phyloP scores from a whole-genome alignment of 2,888 invertebrate species.

The Netelia inedita region DNA sequence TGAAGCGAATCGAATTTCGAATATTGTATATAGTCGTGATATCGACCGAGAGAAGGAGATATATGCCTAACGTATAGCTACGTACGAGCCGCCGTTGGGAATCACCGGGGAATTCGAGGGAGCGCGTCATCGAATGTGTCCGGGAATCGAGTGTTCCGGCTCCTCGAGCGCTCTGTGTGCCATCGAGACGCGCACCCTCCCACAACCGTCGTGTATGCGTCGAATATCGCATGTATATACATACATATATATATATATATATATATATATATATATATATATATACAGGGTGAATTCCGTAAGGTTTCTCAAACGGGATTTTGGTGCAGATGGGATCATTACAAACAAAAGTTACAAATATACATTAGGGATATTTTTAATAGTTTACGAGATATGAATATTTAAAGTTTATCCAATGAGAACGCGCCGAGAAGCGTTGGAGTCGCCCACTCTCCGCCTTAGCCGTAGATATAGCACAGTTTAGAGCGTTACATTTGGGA shows the following conservation, averaged over 20 bases:
- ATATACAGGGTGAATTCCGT: too few relatives aligned
- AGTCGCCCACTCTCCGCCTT: too few relatives aligned
- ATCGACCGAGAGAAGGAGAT: background rate
- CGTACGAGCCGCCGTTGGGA: background rate
- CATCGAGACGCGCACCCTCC: background rate
- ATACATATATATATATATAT: background rate
- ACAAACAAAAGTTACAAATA: too few relatives aligned
- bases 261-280: too few relatives aligned
- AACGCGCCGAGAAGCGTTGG: too few relatives aligned
- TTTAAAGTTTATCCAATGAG: too few relatives aligned
- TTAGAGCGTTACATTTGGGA: too few relatives aligned
- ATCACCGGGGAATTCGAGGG: slow-evolving; percentile 39
- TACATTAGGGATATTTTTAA: too few relatives aligned
- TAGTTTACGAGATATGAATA: too few relatives aligned
- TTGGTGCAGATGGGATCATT: too few relatives aligned
- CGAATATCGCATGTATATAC: background rate
- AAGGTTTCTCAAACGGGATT: too few relatives aligned
- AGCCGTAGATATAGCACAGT: too few relatives aligned
- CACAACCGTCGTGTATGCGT: background rate
- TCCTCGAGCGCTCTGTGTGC: background rate
- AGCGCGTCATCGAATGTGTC: slow-evolving; percentile 37
- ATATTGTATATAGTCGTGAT: slow-evolving; percentile 28
- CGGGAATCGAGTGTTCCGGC: slow-evolving; percentile 20
- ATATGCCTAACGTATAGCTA: background rate
- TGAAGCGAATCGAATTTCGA: slow-evolving; percentile 53